These are phyloP conservation scores for Chlamydotis undulata DNA, from an alignment of 2,113 vertebrate genomes.

Conservation along the genomic window DNA sequence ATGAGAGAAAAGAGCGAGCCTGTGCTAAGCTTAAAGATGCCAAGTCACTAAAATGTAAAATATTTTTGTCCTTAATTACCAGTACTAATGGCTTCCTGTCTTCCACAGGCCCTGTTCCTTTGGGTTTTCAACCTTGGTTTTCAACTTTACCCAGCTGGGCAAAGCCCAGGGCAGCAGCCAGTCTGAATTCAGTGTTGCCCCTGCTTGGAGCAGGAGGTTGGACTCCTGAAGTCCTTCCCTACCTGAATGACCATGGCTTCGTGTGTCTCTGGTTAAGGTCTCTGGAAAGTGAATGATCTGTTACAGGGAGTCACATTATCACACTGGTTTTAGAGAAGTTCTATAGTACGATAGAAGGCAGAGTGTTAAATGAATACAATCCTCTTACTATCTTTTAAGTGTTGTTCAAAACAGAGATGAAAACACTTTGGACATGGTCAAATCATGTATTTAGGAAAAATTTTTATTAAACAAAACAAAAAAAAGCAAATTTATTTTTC, in stretches of 20 bases:
- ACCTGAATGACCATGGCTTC: background rate
- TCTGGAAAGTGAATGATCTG: background rate
- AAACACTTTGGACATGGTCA: background rate
- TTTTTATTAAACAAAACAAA: background rate
- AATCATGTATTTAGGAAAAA: background rate
- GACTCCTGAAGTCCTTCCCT: background rate
- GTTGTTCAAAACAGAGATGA: background rate
- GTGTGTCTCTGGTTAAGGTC: background rate
- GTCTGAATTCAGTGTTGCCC: background rate
- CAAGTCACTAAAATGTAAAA: constrained; percentile 49
- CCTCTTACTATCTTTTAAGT: background rate
- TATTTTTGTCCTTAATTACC: constrained; percentile 38
- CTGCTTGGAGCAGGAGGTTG: background rate
- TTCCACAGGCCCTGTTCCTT: background rate
- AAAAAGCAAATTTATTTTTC: background rate
- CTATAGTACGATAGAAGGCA: background rate
- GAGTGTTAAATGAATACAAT: background rate
- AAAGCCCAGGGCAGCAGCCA: background rate
- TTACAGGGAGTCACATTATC: background rate
- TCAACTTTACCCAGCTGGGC: background rate
- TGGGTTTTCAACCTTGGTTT: background rate
- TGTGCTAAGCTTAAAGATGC: constrained; percentile 55
- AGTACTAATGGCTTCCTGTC: constrained; percentile 1
- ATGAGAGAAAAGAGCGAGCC: background rate
- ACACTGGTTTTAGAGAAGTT: background rate